Evolutionary conservation across 2,888 invertebrate genomes (phyloP).

Genomic region (Alviniconcha strummeri): DNA sequence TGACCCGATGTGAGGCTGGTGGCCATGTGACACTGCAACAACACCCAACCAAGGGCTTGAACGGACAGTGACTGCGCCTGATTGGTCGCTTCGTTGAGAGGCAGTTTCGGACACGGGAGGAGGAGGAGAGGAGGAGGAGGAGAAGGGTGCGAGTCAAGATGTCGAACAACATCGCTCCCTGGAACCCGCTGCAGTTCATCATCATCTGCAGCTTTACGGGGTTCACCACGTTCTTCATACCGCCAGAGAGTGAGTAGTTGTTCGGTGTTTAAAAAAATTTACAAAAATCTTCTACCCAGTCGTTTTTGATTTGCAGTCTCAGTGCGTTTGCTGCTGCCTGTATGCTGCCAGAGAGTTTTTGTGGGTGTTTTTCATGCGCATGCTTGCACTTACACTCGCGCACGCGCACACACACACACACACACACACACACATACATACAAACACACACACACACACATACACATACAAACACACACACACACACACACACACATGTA

Average conservation of each 20-base stretch:
- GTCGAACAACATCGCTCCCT: slow-evolving; percentile 53
- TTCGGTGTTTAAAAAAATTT: neutral
- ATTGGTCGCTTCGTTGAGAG: neutral
- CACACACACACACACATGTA: neutral
- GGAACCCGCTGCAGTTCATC: slow-evolving; percentile 63
- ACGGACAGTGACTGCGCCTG: too few species aligned
- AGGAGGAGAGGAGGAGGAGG: neutral
- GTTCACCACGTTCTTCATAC: slow-evolving; percentile 57
- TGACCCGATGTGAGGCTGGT: too few species aligned
- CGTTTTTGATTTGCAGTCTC: neutral
- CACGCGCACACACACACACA: neutral
- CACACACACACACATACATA: neutral
- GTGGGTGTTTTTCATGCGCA: neutral
- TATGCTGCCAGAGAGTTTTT: too few species aligned
- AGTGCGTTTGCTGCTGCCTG: too few species aligned
- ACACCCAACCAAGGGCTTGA: neutral
- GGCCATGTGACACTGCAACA: neutral
- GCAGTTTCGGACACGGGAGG: neutral
- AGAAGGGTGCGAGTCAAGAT: slow-evolving; percentile 19
- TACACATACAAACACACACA: neutral
- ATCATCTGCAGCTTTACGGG: slow-evolving; percentile 59
- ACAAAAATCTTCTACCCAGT: neutral
- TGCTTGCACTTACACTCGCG: neutral
- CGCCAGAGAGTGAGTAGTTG: slow-evolving; percentile 56
- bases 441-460: neutral